These are phyloP conservation scores for Tribolium madens DNA, from an alignment of 1,140 invertebrate species.

Conservation along the genomic window DNA sequence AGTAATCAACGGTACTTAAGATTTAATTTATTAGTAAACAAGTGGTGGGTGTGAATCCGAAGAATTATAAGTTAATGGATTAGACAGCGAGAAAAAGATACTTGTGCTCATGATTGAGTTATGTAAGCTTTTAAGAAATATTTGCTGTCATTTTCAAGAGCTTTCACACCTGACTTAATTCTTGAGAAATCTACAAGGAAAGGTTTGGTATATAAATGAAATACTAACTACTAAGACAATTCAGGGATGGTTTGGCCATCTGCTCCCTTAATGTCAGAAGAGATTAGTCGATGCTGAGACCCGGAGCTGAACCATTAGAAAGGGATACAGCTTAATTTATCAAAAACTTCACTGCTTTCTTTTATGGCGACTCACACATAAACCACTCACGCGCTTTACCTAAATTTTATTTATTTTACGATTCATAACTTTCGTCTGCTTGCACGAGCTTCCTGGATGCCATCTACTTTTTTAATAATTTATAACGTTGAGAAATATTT, in stretches of 20 bases:
- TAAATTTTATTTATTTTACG: conserved; percentile 20
- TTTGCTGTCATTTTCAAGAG: conserved; percentile 37
- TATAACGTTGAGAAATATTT: too few relatives aligned
- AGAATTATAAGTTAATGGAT: conserved; percentile 21
- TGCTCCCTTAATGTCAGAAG: conserved; percentile 39
- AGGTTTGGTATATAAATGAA: conserved; percentile 32
- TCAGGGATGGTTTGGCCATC: conserved; percentile 24
- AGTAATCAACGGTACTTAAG: neutral
- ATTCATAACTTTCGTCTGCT: neutral
- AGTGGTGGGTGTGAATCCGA: neutral
- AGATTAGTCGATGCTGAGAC: conserved; percentile 37
- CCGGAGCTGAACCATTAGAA: conserved; percentile 35
- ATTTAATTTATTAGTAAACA: conserved; percentile 6
- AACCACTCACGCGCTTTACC: conserved; percentile 8
- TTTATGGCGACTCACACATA: conserved; percentile 3
- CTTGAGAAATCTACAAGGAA: conserved; percentile 38
- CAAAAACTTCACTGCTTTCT: conserved; percentile 9
- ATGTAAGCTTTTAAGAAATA: conserved; percentile 27
- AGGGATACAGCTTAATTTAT: conserved; percentile 38
- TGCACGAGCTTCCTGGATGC: neutral
- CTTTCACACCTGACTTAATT: conserved; percentile 36
- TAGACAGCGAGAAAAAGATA: neutral
- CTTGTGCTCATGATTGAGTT: conserved; percentile 2
- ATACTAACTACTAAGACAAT: conserved; percentile 37
- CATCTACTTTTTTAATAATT: neutral